A percentile compares a stretch with the other conserved stretches of the same genome.
These are phyloP conservation scores for Exephanes ischioxanthus DNA, from an alignment of 2,888 invertebrate species.

Conservation along the genomic window DNA sequence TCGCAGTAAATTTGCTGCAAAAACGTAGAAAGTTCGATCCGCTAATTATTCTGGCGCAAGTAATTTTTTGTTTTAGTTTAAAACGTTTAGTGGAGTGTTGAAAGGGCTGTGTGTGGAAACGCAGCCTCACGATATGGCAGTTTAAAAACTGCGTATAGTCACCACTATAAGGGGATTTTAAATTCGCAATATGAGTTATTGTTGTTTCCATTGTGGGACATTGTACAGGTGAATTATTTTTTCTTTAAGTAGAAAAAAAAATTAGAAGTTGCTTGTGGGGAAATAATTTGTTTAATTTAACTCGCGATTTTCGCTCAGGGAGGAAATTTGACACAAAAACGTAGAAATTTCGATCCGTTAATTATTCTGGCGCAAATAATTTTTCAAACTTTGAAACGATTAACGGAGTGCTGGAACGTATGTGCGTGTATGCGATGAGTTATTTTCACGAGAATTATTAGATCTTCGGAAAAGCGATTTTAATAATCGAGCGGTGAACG, in stretches of 20 bases:
- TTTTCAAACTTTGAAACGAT: neutral
- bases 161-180: no score
- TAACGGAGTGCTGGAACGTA: neutral
- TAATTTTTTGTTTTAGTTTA: no score
- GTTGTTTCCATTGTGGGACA: no score
- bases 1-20: neutral
- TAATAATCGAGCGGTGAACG: neutral
- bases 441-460: neutral
- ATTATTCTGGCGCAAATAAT: slow-evolving; percentile 2
- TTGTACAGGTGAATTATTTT: no score
- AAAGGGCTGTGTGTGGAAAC: no score
- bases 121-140: no score
- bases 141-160: no score
- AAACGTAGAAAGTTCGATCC: neutral
- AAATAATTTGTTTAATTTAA: neutral
- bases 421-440: neutral
- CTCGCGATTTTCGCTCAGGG: neutral
- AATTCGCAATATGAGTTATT: no score
- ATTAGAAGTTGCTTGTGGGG: no score
- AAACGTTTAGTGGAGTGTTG: no score
- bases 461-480: neutral
- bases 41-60: no score
- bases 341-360: slow-evolving; percentile 11
- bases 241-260: no score
- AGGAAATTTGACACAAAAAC: neutral